A percentile compares a stretch with the other conserved stretches of the same genome.
phyloP scores from a whole-genome alignment of 2,113 vertebrate species.

The Gymnocephalus cernua region DNA sequence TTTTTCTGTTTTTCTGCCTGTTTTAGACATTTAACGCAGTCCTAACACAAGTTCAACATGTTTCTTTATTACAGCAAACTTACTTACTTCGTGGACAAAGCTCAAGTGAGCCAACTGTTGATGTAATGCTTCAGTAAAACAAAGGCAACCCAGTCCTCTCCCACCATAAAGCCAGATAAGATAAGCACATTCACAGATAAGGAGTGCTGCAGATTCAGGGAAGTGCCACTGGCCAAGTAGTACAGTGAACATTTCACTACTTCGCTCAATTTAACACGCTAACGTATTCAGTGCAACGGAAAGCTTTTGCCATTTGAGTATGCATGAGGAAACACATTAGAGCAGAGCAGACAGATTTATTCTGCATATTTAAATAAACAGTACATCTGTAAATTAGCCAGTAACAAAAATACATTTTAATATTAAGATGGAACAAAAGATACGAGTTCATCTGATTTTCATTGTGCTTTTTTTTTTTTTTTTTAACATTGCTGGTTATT shows the following conservation, averaged over 20 bases:
- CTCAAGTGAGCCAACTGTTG: constrained; percentile 7
- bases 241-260: constrained; percentile 36
- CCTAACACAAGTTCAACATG: background rate
- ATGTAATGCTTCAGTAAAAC: constrained; percentile 45
- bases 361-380: constrained; percentile 58
- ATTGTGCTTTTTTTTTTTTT: constrained; percentile 6
- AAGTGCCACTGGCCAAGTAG: constrained; percentile 49
- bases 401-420: constrained; percentile 34
- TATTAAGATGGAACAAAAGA: constrained; percentile 2
- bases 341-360: constrained; percentile 50
- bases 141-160: constrained; percentile 32
- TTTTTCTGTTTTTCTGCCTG: background rate
- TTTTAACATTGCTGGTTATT: constrained; percentile 9
- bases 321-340: constrained; percentile 56
- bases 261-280: constrained; percentile 61
- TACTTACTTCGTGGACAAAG: constrained; percentile 11
- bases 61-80: background rate
- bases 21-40: background rate
- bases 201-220: constrained; percentile 23
- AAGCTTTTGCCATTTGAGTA: constrained; percentile 46
- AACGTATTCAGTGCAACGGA: constrained; percentile 50
- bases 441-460: constrained; percentile 17
- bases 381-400: constrained; percentile 42
- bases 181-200: constrained; percentile 54
- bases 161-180: constrained; percentile 42